These are phyloP conservation scores for Erebia ligea DNA, from an alignment of 2,888 invertebrate genomes.

Conservation along the genomic window DNA sequence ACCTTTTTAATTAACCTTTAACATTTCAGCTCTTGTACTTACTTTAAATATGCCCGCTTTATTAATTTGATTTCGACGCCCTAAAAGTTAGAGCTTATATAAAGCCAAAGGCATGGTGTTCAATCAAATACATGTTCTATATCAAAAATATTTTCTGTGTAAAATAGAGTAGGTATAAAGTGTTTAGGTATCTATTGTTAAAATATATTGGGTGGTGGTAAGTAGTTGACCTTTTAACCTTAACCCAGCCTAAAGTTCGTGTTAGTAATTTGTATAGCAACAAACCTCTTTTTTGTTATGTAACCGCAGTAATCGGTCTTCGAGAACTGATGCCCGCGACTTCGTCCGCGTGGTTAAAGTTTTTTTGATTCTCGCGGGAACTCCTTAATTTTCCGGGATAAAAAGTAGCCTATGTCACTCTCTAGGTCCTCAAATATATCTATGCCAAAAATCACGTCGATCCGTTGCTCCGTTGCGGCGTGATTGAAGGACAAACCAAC, in stretches of 20 bases:
- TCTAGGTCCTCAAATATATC: too few species aligned
- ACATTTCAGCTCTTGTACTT: not conserved
- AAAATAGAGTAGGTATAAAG: slow-evolving; percentile 1
- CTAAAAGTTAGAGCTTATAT: not conserved
- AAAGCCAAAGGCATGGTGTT: not conserved
- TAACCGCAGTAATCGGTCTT: not conserved
- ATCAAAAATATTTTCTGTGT: slow-evolving; percentile 3
- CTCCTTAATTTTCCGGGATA: too few species aligned
- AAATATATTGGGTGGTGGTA: not conserved
- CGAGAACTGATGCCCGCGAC: too few species aligned
- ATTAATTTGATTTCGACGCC: slow-evolving; percentile 7
- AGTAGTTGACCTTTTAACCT: slow-evolving; percentile 9
- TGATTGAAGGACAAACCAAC: too few species aligned
- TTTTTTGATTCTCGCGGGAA: too few species aligned
- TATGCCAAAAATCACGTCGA: too few species aligned
- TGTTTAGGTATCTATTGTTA: not conserved
- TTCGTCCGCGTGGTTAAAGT: too few species aligned
- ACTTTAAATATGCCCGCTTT: not conserved
- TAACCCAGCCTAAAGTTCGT: slow-evolving; percentile 1
- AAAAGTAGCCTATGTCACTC: too few species aligned
- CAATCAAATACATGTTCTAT: slow-evolving; percentile 1
- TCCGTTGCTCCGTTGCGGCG: too few species aligned
- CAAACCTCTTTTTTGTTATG: not conserved
- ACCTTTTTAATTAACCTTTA: not conserved
- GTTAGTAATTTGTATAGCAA: not conserved